Percentiles rank a stretch among this genome's conserved stretches.
Evolutionary conservation across 2,797 vertebrate genomes (phyloP).

Genomic region (Hydrocynus forskahlii): DNA sequence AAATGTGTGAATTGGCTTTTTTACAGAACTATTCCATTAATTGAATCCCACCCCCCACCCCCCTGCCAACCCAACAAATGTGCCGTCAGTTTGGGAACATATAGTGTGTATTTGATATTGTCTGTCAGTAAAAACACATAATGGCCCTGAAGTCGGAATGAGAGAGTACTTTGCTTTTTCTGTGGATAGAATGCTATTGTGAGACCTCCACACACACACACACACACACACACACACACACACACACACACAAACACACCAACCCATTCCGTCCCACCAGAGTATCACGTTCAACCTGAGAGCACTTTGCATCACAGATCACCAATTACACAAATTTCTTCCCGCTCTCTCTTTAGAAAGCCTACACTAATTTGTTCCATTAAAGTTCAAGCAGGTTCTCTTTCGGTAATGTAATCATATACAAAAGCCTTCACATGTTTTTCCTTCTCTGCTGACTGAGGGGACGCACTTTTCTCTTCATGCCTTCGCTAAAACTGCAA

Average conservation of each 20-base stretch:
- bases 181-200: conserved; percentile 38
- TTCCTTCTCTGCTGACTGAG: conserved; percentile 17
- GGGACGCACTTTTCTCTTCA: neutral
- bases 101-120: neutral
- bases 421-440: conserved; percentile 32
- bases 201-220: conserved; percentile 13
- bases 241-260: conserved; percentile 1
- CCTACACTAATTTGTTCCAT: conserved; percentile 54
- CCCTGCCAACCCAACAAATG: no score
- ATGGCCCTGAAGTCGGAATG: conserved; percentile 13
- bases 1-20: no score
- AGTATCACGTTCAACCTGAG: conserved; percentile 55
- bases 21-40: no score
- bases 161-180: conserved; percentile 12
- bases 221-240: neutral
- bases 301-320: conserved; percentile 51
- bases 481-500: neutral
- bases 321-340: conserved; percentile 52
- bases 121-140: conserved; percentile 3
- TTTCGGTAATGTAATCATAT: conserved; percentile 48
- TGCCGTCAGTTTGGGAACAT: no score
- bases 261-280: conserved; percentile 38
- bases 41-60: no score
- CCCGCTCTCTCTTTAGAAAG: conserved; percentile 18
- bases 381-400: conserved; percentile 56